Evolutionary conservation across 2,888 invertebrate genomes (phyloP), one percentile per base, ranked within the genome.

Genomic region (Podotricha telesiphe): DNA sequence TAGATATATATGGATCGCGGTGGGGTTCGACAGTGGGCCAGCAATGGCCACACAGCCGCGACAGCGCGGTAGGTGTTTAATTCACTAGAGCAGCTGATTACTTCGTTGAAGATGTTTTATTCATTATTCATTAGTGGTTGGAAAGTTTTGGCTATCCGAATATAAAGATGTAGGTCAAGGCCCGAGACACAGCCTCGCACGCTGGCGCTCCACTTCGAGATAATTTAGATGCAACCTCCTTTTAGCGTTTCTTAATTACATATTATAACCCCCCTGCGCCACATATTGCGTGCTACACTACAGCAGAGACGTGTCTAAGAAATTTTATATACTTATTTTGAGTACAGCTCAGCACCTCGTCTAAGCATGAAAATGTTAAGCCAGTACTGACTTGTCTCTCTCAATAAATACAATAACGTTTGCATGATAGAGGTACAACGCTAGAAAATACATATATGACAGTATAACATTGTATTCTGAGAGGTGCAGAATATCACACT

Each of bases 111-210:
- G 50, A 72, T 69, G 58, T 45, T 51, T n/a, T n/a, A 66, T 80
- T 79, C 79, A 83, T 85, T 84, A 86, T 86, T 84, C 81, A 84
- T 82, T 67, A 81, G 80, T 73, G 73, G 81, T 73, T 85, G 84
- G 86, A 86, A 86, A 86, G 84, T 86, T 86, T 85, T 69, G 79
- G 71, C 79, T 84, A 80, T 81, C 76, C 77, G 84, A 84, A 85
- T 86, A 83, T 82, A 78, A 84, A 86, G 78, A 87, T 83, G 84
- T 83, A 76, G 83, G 85, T 84, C 85, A 86, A 82, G 86, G 83
- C 82, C 76, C 74, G 67, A 59, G 67, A 62, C 68, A 63, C 63
- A 58, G 62, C 47, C 63, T 70, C 71, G 69, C 69, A 74, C 69
- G 76, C 70, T 62, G 71, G 70, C 74, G 71, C 73, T 70, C 71